Evolutionary conservation across 1,140 invertebrate genomes (phyloP).

Genomic region (Littorina saxatilis): DNA sequence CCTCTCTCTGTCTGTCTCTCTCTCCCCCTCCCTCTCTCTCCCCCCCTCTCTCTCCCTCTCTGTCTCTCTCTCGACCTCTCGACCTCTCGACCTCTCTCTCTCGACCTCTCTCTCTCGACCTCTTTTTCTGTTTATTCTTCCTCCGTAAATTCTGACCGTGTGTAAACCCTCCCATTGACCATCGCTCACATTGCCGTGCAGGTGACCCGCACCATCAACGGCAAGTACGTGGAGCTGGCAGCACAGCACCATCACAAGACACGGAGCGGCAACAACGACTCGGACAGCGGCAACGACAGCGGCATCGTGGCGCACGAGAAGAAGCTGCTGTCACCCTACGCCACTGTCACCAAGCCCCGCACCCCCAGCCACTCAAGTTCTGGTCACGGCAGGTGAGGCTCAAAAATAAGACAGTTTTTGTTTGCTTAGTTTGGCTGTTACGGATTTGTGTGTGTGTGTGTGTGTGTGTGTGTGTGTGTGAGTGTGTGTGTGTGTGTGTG

Average conservation of each 20-base stretch:
- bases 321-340: constrained; percentile 72
- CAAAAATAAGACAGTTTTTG: no score
- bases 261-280: constrained; percentile 57
- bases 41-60: constrained; percentile 12
- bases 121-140: no score
- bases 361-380: constrained; percentile 73
- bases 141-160: no score
- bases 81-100: no score
- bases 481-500: no score
- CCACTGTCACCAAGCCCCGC: constrained; percentile 71
- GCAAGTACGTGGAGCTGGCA: constrained; percentile 23
- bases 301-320: constrained; percentile 68
- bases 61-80: no score
- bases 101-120: no score
- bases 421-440: no score
- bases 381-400: constrained; percentile 71
- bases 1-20: constrained; percentile 35
- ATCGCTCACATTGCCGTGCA: no score
- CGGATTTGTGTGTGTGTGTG: no score
- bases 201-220: constrained; percentile 30
- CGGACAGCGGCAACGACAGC: constrained; percentile 71
- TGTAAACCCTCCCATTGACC: no score
- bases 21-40: constrained; percentile 34
- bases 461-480: no score
- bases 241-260: constrained; percentile 26